phyloP scores from a whole-genome alignment of 2,797 vertebrate genomes.

The Galago senegalensis region DNA sequence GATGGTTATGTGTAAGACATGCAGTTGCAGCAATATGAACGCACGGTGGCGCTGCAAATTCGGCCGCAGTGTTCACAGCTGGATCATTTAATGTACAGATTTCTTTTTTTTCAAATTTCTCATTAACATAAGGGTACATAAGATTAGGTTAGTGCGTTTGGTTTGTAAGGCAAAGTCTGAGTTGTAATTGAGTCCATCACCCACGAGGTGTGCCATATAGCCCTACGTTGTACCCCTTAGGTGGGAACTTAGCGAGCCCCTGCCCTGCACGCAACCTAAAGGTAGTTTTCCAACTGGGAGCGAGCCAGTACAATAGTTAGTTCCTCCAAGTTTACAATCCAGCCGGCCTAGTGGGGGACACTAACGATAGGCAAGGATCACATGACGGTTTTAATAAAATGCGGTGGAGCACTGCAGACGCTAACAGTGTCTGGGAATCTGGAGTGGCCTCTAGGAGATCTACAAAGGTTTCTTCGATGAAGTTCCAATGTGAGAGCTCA shows the following conservation, averaged over 20 bases:
- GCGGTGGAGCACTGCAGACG: background rate
- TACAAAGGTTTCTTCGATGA: background rate
- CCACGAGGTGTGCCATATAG: too few species aligned
- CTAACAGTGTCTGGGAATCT: background rate
- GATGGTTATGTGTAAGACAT: fast-evolving
- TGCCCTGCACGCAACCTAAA: too few species aligned
- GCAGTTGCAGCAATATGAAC: background rate
- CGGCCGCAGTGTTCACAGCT: background rate
- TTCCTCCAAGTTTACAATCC: background rate
- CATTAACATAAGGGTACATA: too few species aligned
- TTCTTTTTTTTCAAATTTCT: too few species aligned
- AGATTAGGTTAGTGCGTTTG: too few species aligned
- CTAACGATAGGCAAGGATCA: background rate
- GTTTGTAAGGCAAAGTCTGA: too few species aligned
- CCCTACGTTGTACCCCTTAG: too few species aligned
- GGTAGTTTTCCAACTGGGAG: background rate
- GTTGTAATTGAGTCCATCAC: too few species aligned
- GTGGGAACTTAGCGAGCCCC: too few species aligned
- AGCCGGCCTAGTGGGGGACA: background rate
- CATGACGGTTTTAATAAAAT: background rate
- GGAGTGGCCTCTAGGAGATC: background rate
- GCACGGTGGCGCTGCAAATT: slow-evolving; percentile 16
- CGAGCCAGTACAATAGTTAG: background rate
- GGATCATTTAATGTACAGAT: background rate
- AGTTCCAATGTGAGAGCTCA: background rate